A percentile compares a stretch with the other conserved stretches of the same genome.
Conservation (phyloP, 2,888 invertebrate species). For the Cryptus armator region DNA sequence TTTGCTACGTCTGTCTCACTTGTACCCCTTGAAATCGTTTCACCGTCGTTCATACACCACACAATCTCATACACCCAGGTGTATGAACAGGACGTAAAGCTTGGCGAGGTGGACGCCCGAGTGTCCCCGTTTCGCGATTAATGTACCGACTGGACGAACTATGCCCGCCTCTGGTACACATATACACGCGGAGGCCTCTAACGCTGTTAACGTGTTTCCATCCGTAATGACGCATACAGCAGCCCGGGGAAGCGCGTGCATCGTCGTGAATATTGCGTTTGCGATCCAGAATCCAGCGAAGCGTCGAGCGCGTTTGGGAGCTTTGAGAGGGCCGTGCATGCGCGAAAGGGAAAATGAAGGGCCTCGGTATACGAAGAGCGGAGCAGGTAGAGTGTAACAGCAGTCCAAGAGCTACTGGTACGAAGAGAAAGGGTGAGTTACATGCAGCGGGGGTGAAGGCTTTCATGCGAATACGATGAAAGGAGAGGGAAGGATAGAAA, state of each 20-base stretch:
- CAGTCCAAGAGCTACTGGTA: conserved; percentile 17
- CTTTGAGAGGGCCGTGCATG: conserved; percentile 24
- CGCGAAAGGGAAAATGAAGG: conserved; percentile 25
- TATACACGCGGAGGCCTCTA: conserved; percentile 71
- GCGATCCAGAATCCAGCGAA: conserved; percentile 58
- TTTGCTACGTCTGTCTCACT: conserved; percentile 21
- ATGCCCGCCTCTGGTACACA: conserved; percentile 21
- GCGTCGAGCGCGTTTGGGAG: conserved; percentile 39
- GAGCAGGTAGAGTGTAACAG: background rate
- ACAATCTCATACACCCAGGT: conserved; percentile 9
- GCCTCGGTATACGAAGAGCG: background rate
- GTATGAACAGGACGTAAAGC: conserved; percentile 54
- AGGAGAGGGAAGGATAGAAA: conserved; percentile 6
- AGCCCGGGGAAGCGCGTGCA: conserved; percentile 64
- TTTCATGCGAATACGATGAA: conserved; percentile 9
- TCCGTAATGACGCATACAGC: conserved; percentile 82
- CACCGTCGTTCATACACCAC: conserved; percentile 17
- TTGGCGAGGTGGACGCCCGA: conserved; percentile 62
- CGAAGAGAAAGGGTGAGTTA: conserved; percentile 24
- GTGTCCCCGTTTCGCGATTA: conserved; percentile 75
- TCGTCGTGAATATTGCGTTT: conserved; percentile 75
- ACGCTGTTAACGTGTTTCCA: conserved; percentile 79
- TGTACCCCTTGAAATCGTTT: conserved; percentile 39
- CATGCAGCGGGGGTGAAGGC: background rate
- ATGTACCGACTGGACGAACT: conserved; percentile 77